Percentiles rank a stretch among this genome's conserved stretches.
Conservation (phyloP, 2,797 vertebrate species). For the Numenius phaeopus region DNA sequence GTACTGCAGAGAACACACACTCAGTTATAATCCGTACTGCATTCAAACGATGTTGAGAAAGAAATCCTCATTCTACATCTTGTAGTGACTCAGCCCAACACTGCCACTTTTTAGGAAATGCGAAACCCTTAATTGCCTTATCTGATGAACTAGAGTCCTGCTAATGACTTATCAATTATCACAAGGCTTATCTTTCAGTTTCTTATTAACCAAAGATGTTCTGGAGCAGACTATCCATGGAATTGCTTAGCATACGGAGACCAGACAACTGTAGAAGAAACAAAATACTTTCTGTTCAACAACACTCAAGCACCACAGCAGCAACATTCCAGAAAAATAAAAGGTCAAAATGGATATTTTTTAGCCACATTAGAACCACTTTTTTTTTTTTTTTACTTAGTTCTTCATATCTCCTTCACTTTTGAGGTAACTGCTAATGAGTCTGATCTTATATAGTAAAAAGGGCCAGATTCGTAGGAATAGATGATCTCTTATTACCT, state of each 20-base stretch:
- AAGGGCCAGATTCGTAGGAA: background rate
- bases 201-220: slow-evolving; percentile 82
- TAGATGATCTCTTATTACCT: background rate
- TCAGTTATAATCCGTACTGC: background rate
- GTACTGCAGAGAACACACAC: background rate
- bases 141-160: slow-evolving; percentile 75
- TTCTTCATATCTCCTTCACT: background rate
- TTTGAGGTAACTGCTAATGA: background rate
- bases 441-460: background rate
- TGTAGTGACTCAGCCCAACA: background rate
- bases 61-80: slow-evolving; percentile 32
- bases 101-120: slow-evolving; percentile 61
- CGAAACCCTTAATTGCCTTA: slow-evolving; percentile 77
- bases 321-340: background rate
- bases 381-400: background rate
- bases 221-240: background rate
- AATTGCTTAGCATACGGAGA: slow-evolving; percentile 46
- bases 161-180: slow-evolving; percentile 81
- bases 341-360: background rate
- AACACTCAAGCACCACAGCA: background rate
- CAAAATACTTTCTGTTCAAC: background rate
- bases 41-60: background rate
- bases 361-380: background rate
- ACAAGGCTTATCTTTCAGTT: slow-evolving; percentile 75
- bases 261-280: background rate